Evolutionary conservation across 2,113 vertebrate genomes (phyloP).

Genomic region (Hoplias malabaricus): DNA sequence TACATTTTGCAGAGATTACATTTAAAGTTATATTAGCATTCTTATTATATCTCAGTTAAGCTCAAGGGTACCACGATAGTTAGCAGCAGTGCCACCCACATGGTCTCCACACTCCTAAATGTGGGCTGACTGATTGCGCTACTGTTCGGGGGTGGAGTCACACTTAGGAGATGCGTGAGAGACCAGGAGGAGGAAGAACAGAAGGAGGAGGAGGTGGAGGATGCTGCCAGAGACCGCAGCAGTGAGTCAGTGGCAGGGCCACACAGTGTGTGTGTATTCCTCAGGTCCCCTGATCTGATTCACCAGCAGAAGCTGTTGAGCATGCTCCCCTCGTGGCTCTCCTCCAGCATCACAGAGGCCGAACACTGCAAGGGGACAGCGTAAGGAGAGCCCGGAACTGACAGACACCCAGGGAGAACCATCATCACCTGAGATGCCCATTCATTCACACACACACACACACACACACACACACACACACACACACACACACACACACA

Average conservation of each 20-base stretch:
- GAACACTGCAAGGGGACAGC: not conserved
- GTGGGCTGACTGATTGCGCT: too few relatives aligned
- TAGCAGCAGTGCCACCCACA: too few relatives aligned
- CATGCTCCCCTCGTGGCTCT: not conserved
- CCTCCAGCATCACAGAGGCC: not conserved
- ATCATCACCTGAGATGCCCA: not conserved
- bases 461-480: too few relatives aligned
- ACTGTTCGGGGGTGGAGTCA: too few relatives aligned
- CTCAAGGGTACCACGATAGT: too few relatives aligned
- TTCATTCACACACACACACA: too few relatives aligned
- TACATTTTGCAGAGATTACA: too few relatives aligned
- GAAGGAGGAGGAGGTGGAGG: not conserved
- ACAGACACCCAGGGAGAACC: not conserved
- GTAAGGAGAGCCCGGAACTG: not conserved
- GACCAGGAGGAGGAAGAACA: not conserved
- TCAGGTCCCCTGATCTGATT: not conserved
- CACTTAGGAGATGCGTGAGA: not conserved
- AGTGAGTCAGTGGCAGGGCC: constrained; percentile 13
- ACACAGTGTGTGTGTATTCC: not conserved
- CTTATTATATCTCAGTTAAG: too few relatives aligned
- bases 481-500: too few relatives aligned
- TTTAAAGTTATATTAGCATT: too few relatives aligned
- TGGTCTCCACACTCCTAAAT: too few relatives aligned
- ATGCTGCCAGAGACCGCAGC: not conserved
- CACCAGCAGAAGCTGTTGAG: not conserved